Conservation (phyloP, 1,140 invertebrate genomes). For the Trypoxylus dichotomus region DNA sequence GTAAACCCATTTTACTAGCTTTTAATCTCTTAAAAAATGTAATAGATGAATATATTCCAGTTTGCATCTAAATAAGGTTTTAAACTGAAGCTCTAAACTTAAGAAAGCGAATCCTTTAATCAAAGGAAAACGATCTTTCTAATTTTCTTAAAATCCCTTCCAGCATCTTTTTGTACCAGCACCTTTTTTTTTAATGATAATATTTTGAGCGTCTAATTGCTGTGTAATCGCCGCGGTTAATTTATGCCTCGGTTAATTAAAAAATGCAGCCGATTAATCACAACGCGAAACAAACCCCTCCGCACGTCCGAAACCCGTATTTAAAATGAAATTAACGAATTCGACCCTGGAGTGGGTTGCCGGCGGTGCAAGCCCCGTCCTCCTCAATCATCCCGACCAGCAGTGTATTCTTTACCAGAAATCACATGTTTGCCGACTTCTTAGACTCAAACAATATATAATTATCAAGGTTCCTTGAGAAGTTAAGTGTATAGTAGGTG, state of each 20-base stretch:
- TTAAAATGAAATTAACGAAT: conserved; percentile 35
- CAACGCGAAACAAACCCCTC: conserved; percentile 22
- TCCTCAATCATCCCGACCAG: conserved; percentile 37
- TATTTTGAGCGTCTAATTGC: conserved; percentile 14
- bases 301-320: conserved; percentile 29
- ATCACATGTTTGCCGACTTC: conserved; percentile 34
- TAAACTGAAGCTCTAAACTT: too few relatives aligned
- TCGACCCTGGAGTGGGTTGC: neutral
- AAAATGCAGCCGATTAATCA: conserved; percentile 31
- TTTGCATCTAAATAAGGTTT: too few relatives aligned
- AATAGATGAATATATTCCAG: too few relatives aligned
- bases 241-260: conserved; percentile 24
- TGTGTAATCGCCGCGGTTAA: conserved; percentile 13
- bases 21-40: too few relatives aligned
- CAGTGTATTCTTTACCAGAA: conserved; percentile 27
- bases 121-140: too few relatives aligned
- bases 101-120: too few relatives aligned
- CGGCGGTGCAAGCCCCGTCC: conserved; percentile 7
- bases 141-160: neutral
- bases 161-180: neutral
- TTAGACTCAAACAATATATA: conserved; percentile 36
- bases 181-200: neutral
- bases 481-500: conserved; percentile 40
- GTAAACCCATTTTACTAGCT: too few relatives aligned
- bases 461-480: conserved; percentile 42